phyloP scores from a whole-genome alignment of 1,140 invertebrate species.

The Hypsibius dujardini region DNA sequence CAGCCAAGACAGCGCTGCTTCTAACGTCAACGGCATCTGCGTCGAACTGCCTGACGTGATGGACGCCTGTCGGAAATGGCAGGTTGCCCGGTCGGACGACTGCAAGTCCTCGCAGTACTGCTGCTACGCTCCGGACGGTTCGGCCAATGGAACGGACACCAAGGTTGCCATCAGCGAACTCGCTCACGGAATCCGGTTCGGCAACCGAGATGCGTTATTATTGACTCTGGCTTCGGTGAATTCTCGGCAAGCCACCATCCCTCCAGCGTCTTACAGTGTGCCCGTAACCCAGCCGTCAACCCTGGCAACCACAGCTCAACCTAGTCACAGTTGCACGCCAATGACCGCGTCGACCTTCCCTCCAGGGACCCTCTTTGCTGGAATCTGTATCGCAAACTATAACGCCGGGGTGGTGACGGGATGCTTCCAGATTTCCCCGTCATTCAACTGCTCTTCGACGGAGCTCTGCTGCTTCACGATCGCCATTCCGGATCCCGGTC shows the following conservation, averaged over 20 bases:
- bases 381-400: background rate
- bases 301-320: background rate
- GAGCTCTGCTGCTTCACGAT: constrained; percentile 11
- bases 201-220: background rate
- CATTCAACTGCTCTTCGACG: background rate
- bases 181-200: background rate
- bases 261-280: too few species aligned
- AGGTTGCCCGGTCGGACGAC: constrained; percentile 3
- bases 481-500: background rate
- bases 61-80: background rate
- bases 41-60: background rate
- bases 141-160: background rate
- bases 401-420: background rate
- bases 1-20: background rate
- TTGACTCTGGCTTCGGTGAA: background rate
- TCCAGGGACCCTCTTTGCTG: background rate
- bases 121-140: background rate
- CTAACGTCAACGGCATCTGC: background rate
- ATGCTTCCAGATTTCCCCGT: background rate
- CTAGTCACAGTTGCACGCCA: constrained; percentile 4
- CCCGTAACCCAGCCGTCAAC: background rate
- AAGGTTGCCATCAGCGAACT: background rate
- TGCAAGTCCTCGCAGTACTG: background rate
- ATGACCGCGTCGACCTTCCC: background rate
- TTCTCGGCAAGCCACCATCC: background rate